phyloP scores from a whole-genome alignment of 2,797 vertebrate genomes.

The Gymnoscopelus microlampas region DNA sequence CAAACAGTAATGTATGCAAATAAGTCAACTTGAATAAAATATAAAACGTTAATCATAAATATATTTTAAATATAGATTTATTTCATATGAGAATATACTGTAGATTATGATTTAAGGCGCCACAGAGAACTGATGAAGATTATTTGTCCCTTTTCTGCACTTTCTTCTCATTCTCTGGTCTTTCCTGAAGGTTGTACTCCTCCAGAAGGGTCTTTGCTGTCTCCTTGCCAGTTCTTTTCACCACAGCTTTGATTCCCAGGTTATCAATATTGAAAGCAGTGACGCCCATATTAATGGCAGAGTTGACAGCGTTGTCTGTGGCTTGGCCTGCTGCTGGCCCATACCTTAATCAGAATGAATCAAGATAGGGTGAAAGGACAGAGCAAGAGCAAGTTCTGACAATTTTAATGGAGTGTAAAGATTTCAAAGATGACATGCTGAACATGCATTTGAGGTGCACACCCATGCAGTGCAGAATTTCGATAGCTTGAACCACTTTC shows the following conservation, averaged over 20 bases:
- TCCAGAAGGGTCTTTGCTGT: constrained; percentile 90
- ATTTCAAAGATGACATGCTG: constrained; percentile 50
- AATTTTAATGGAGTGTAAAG: constrained; percentile 24
- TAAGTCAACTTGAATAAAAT: constrained; percentile 47
- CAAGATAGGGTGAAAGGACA: constrained; percentile 46
- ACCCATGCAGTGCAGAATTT: constrained; percentile 51
- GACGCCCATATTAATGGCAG: constrained; percentile 93
- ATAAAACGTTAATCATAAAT: constrained; percentile 63
- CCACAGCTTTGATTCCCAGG: constrained; percentile 94
- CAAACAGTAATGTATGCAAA: constrained; percentile 49
- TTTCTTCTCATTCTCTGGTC: constrained; percentile 65
- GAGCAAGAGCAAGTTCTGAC: constrained; percentile 22
- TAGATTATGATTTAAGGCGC: constrained; percentile 69
- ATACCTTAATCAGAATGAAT: constrained; percentile 84
- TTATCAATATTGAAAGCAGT: constrained; percentile 96
- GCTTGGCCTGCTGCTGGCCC: constrained; percentile 92
- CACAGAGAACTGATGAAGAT: constrained; percentile 16
- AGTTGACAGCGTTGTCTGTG: constrained; percentile 92
- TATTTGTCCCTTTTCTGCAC: constrained; percentile 67
- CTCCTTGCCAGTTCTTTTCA: constrained; percentile 94
- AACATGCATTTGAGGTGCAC: constrained; percentile 25
- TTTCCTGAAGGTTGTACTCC: constrained; percentile 88
- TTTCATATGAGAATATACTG: constrained; percentile 44
- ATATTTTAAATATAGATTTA: constrained; percentile 62
- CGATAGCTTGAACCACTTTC: not conserved